Conservation (phyloP, 1,140 invertebrate genomes). For the Archivesica marissinica region DNA sequence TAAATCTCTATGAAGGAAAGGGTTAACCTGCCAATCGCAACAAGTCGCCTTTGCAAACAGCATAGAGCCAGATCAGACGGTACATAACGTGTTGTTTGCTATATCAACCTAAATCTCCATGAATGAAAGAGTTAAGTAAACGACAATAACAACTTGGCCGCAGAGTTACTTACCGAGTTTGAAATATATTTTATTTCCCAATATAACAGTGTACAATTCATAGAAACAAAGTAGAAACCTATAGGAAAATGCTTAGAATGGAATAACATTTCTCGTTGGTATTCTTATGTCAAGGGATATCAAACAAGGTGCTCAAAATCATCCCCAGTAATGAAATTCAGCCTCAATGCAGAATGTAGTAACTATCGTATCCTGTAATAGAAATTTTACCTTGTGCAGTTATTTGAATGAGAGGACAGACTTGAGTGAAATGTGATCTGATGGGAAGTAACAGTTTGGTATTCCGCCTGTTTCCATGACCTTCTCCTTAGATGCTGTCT, state of each 20-base stretch:
- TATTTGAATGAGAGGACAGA: conserved; percentile 69
- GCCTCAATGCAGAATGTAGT: not conserved
- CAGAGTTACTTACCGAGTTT: no score
- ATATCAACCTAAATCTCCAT: no score
- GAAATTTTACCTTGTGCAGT: not conserved
- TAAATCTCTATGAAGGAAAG: no score
- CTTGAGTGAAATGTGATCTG: conserved; percentile 77
- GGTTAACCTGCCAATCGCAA: no score
- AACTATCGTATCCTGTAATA: not conserved
- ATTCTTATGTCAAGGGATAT: not conserved
- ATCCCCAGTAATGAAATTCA: no score
- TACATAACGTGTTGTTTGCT: no score
- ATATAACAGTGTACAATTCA: not conserved
- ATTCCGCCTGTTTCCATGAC: conserved; percentile 65
- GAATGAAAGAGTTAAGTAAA: no score
- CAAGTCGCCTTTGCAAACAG: no score
- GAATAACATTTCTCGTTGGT: not conserved
- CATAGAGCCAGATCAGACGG: no score
- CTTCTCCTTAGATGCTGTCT: conserved; percentile 55
- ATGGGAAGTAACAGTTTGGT: conserved; percentile 72
- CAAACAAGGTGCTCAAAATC: no score
- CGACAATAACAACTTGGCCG: no score
- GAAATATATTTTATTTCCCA: no score
- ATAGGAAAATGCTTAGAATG: not conserved
- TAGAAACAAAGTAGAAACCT: not conserved